Evolutionary conservation across 2,888 invertebrate species (phyloP), one percentile per base, ranked within the genome.

Genomic region (Catotricha subobsoleta): DNA sequence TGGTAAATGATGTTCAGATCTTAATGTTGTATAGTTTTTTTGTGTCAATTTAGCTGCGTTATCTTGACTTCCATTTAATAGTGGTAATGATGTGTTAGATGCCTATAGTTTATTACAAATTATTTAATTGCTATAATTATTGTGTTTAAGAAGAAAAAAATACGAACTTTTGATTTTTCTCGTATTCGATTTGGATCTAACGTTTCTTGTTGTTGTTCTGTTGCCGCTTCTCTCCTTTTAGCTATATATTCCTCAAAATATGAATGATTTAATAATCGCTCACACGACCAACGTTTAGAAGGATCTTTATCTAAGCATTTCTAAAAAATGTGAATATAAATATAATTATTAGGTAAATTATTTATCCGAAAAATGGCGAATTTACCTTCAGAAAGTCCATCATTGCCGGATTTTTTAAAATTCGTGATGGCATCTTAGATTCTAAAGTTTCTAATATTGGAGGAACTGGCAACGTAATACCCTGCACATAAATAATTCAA

Each of bases 261-360:
- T 7, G 78, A 73, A 60, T 97, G 95, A 47, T 78, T 74, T 41
- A 91, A 65, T 34, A 98, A 68, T 58, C 90, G 86, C 49, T 88
- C 86, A 62, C 94, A 94, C 2, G 84, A 83, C 80, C 86, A 86
- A 52, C 97, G 69, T 58, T 83, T 76, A 46, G 75, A 72, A 0
- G 97, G 97, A 62, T 97, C 92, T 63, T 90, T 91, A 61, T 92
- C 88, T 49, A 98, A 67, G 61, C 95, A 97, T 74, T 83, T 87
- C 82, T 91, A 67, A 6, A 70, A 62, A 49, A 54, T 55, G 44
- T 46, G 48, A 42, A 42, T 46, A 20, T 44, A 43, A 38, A 41
- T 18, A 25, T 42, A 38, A 13, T 41, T 19, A 43, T 49, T 52
- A 48, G 33, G 13, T 35, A 27, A 23, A 19, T 18, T 34, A 19